Base-by-base conservation (phyloP, 2,888 invertebrate species). In the Poecilus cupreus region DNA sequence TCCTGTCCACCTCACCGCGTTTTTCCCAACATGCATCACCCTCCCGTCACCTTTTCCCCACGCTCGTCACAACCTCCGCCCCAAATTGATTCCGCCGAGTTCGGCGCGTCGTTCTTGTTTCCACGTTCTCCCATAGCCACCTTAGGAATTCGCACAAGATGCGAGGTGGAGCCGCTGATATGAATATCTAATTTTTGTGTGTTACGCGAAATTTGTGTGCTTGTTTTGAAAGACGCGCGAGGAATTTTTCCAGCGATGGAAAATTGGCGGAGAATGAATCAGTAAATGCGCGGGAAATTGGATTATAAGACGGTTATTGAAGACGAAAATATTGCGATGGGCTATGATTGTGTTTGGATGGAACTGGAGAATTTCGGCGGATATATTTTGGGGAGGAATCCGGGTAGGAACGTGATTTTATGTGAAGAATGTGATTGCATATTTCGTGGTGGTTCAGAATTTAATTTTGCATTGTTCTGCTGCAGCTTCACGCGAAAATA, bases 121-220 rank as follows among this genome's bases (percentile, higher is more conserved):
- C 51, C 18, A 49, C 51, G 24, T 39, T 39, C 39, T 39, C 4
- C 39, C 57, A 22, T 22, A 24, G 3, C n/a, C 24, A 11, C 13
- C 24, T 24, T 5, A 3, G 18, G 32, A 18, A 16, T 51, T 51
- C 26, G 5, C 26, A 13, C 60, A 60, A 68, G 37, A 68, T 68
- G 64, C 64, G 64, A 37, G 26, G n/a, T 22, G 22, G 4, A 18
- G 60, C 18, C 26, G 74, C 46, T 74, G 74, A 74, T 74, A 74
- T 74, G 74, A 74, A 74, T 74, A 74, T 51, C 74, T 74, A 74
- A 74, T 74, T 74, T 74, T 26, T 51, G 74, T 74, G 32, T 74
- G 74, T 16, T 39, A 74, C 51, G 49, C 46, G 24, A 51, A 51
- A 74, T 74, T 74, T 26, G 51, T 39, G 24, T 20, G 72, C 60